phyloP scores from a whole-genome alignment of 2,797 vertebrate species.

The Phrynocephalus forsythii region DNA sequence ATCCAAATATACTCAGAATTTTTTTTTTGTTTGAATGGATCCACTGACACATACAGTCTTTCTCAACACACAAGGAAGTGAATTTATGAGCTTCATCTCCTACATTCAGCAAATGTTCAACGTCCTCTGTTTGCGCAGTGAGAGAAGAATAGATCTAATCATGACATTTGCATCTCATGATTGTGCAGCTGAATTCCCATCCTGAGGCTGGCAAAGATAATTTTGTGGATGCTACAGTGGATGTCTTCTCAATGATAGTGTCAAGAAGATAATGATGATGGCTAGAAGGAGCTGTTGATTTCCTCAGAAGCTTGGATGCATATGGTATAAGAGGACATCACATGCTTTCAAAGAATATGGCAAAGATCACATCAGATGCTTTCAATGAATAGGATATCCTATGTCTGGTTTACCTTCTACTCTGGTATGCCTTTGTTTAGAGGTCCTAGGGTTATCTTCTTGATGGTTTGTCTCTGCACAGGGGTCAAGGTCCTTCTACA shows the following conservation, averaged over 20 bases:
- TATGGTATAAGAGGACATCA: not conserved
- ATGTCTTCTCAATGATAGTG: conserved; percentile 67
- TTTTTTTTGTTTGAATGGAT: not conserved
- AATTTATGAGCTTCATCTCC: conserved; percentile 31
- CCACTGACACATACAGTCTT: not conserved
- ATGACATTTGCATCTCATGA: conserved; percentile 74
- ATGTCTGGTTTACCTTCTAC: too few relatives aligned
- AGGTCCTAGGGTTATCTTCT: too few relatives aligned
- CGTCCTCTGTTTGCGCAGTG: conserved; percentile 57
- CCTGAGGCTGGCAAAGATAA: conserved; percentile 53
- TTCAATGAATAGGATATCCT: not conserved
- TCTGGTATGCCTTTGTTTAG: too few relatives aligned
- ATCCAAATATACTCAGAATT: not conserved
- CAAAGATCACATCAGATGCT: not conserved
- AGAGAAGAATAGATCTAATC: conserved; percentile 70
- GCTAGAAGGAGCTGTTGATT: conserved; percentile 65
- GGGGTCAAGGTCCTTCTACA: too few relatives aligned
- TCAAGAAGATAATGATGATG: conserved; percentile 70
- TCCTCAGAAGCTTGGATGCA: conserved; percentile 51
- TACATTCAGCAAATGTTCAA: conserved; percentile 33
- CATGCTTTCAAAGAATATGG: not conserved
- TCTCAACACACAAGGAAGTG: not conserved
- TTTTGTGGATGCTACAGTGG: conserved; percentile 65
- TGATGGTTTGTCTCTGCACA: too few relatives aligned
- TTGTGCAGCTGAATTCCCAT: conserved; percentile 65